Conservation (phyloP, 2,113 vertebrate genomes). For the Notothenia coriiceps region DNA sequence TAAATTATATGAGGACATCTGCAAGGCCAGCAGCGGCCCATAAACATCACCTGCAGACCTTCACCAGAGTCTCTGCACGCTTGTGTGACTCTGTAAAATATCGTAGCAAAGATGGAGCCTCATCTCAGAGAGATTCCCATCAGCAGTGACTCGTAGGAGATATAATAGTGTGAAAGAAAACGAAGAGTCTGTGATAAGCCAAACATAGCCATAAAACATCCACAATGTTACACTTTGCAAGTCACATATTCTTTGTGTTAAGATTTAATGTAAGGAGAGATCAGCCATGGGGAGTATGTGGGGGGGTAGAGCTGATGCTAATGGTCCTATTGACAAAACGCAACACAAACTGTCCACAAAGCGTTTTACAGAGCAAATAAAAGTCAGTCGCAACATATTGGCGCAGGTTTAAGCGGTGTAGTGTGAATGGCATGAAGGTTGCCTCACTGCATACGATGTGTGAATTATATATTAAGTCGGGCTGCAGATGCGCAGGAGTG, state of each 20-base stretch:
- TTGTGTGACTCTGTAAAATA: constrained; percentile 29
- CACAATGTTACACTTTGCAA: not conserved
- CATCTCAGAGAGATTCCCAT: constrained; percentile 11
- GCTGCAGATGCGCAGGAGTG: constrained; percentile 65
- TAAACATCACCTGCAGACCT: constrained; percentile 61
- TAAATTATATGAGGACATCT: constrained; percentile 70
- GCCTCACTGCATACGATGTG: constrained; percentile 46
- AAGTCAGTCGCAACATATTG: constrained; percentile 16
- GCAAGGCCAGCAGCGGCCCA: constrained; percentile 47
- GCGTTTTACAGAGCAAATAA: constrained; percentile 15
- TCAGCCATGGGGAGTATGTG: not conserved
- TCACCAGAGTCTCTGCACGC: constrained; percentile 31
- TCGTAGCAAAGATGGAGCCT: not conserved
- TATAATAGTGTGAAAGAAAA: constrained; percentile 10
- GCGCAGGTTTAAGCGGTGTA: constrained; percentile 17
- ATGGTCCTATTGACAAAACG: constrained; percentile 12
- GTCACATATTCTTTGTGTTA: not conserved
- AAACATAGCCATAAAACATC: not conserved
- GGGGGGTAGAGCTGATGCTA: not conserved
- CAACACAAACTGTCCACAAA: constrained; percentile 13
- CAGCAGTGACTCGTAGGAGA: constrained; percentile 11
- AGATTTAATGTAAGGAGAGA: not conserved
- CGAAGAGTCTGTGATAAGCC: not conserved
- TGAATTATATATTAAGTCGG: constrained; percentile 64
- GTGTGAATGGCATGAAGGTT: constrained; percentile 29